Percentiles rank a stretch among this genome's conserved stretches.
Conservation (phyloP, 2,888 invertebrate genomes). For the Melieria crassipennis region DNA sequence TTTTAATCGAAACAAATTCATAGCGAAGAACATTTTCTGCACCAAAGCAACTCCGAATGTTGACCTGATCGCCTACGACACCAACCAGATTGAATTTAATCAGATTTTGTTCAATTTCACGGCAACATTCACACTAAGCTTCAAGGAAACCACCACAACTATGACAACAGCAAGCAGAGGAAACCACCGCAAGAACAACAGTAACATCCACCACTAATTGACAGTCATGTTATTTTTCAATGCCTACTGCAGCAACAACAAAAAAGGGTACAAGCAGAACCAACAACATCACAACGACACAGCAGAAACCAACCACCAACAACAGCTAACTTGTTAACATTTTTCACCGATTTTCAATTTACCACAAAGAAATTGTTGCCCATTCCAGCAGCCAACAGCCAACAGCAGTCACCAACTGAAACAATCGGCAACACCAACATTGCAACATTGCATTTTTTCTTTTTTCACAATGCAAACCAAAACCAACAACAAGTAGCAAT, state of each 20-base stretch:
- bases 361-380: neutral
- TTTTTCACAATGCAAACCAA: conserved; percentile 12
- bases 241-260: conserved; percentile 40
- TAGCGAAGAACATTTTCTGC: no score
- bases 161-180: no score
- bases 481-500: conserved; percentile 30
- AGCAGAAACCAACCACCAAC: neutral
- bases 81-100: no score
- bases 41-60: no score
- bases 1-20: no score
- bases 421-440: conserved; percentile 11
- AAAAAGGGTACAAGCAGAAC: conserved; percentile 4
- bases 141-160: no score
- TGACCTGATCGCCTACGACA: no score
- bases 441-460: no score
- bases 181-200: no score
- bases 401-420: neutral
- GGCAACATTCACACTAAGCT: no score
- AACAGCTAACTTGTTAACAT: conserved; percentile 14
- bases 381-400: neutral
- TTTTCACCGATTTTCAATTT: conserved; percentile 10
- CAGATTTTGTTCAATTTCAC: no score
- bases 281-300: conserved; percentile 9
- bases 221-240: conserved; percentile 44
- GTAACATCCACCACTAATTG: conserved; percentile 50